Percentiles rank a stretch among this genome's conserved stretches.
Evolutionary conservation across 2,888 invertebrate genomes (phyloP).

Genomic region (Omphaloscelis lunosa): DNA sequence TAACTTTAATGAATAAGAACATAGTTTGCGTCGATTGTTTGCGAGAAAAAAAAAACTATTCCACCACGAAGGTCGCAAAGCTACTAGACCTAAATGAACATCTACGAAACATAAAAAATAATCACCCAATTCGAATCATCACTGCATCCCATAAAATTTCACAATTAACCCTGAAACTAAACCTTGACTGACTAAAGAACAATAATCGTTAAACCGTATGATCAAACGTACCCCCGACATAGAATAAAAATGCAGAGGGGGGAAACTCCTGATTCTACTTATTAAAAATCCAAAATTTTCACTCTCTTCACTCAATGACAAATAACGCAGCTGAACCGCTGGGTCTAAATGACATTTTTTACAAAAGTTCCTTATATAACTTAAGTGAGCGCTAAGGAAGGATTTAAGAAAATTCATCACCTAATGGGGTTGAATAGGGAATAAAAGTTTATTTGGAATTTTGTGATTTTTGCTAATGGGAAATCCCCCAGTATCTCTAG

Average conservation of each 20-base stretch:
- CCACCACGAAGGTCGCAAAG: slow-evolving; percentile 5
- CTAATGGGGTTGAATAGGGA: too few species aligned
- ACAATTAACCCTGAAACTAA: slow-evolving; percentile 61
- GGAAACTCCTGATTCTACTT: not conserved
- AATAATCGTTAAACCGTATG: slow-evolving; percentile 61
- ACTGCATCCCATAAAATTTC: slow-evolving; percentile 27
- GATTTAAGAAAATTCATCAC: too few species aligned
- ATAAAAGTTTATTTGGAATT: too few species aligned
- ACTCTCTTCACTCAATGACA: too few species aligned
- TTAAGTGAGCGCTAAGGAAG: too few species aligned
- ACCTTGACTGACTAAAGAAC: slow-evolving; percentile 65
- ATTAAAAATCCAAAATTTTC: too few species aligned
- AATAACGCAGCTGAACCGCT: too few species aligned
- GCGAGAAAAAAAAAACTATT: not conserved
- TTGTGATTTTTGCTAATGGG: too few species aligned
- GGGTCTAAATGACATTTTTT: too few species aligned
- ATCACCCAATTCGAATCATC: slow-evolving; percentile 38
- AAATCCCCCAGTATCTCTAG: too few species aligned
- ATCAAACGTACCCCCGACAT: slow-evolving; percentile 55
- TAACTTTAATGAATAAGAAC: not conserved
- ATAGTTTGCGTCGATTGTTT: not conserved
- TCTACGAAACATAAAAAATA: slow-evolving; percentile 39
- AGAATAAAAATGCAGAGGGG: slow-evolving; percentile 13
- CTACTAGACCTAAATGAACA: slow-evolving; percentile 15
- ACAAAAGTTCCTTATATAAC: too few species aligned